Base-by-base conservation (phyloP, 2,797 vertebrate species). In the Chanos chanos region DNA sequence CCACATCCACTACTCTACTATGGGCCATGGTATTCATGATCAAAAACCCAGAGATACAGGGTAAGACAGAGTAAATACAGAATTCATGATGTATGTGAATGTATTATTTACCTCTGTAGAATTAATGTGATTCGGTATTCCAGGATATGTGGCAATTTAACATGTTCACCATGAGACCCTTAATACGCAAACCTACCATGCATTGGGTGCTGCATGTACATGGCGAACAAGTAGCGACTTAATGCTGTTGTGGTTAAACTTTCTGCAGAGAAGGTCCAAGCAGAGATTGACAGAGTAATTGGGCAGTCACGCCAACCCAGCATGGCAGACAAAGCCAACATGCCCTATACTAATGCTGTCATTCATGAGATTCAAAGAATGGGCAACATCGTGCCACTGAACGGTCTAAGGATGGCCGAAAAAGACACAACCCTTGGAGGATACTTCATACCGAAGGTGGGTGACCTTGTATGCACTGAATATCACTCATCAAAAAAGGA, bases 311-410 rank as follows among this genome's bases (percentile, higher is more conserved):
- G 76, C 4, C 82, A 51, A 4, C 90, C 91, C 0, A 68, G 71
- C 0, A 77, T 87, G 81, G 83, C 83, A 0, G 83, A 90, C 70
- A 85, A 82, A 60, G 60, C 75, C 44, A 85, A 71, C 56, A 73
- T 96, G 84, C 91, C 92, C 10, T 95, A 92, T 72, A 93, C 91
- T 12, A 87, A 93, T 0, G 92, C 93, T 0, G 90, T 93, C 40
- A 74, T 95, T 78, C 92, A 96, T 0, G 93, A 96, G 68, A 85
- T 93, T 62, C 91, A 91, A 76, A 89, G 94, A 73, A 89, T 87
- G 72, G 71, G 85, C 51, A 92, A 92, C 27, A 81, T 94, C 0
- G 0, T 92, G 7, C 93, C 93, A 8, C 55, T 92, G 1, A 91
- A 80, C 0, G 75, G 62, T 1, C 79, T 87, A 22, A 83, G 91